These are phyloP conservation scores for Arctopsyche grandis DNA, from an alignment of 1,140 invertebrate genomes.

Conservation along the genomic window DNA sequence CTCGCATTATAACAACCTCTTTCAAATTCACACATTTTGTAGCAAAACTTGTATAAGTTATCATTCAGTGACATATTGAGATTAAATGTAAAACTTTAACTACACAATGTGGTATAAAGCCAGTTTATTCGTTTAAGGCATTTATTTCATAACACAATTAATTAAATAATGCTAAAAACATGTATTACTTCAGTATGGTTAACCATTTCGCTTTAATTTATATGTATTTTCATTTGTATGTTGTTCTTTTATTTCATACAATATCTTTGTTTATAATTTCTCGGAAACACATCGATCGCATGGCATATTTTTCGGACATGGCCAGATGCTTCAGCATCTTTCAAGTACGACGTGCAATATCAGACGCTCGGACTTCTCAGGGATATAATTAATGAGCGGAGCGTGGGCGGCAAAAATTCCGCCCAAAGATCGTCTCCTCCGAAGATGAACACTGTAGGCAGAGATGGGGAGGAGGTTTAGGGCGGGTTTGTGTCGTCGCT, in stretches of 20 bases:
- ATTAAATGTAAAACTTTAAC: too few species aligned
- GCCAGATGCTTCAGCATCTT: neutral
- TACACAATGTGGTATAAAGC: too few species aligned
- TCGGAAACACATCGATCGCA: neutral
- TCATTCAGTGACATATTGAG: too few species aligned
- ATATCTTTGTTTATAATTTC: too few species aligned
- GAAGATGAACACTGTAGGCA: neutral
- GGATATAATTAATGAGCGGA: slow-evolving; percentile 26
- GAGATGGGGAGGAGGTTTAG: neutral
- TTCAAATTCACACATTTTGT: neutral
- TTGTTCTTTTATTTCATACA: too few species aligned
- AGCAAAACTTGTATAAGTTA: too few species aligned
- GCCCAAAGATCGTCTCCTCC: neutral
- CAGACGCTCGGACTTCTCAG: neutral
- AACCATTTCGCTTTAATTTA: too few species aligned
- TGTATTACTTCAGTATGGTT: too few species aligned
- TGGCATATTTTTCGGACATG: slow-evolving; percentile 13
- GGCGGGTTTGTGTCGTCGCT: neutral
- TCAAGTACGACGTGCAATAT: neutral
- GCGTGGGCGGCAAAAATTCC: slow-evolving; percentile 11
- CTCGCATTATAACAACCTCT: neutral
- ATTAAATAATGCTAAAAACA: too few species aligned
- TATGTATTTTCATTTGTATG: too few species aligned
- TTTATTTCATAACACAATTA: too few species aligned
- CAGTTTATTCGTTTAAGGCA: too few species aligned